A percentile compares a stretch with the other conserved stretches of the same genome.
These are phyloP conservation scores for Pseudocheirus occidentalis DNA, from an alignment of 2,797 vertebrate species.

Conservation along the genomic window DNA sequence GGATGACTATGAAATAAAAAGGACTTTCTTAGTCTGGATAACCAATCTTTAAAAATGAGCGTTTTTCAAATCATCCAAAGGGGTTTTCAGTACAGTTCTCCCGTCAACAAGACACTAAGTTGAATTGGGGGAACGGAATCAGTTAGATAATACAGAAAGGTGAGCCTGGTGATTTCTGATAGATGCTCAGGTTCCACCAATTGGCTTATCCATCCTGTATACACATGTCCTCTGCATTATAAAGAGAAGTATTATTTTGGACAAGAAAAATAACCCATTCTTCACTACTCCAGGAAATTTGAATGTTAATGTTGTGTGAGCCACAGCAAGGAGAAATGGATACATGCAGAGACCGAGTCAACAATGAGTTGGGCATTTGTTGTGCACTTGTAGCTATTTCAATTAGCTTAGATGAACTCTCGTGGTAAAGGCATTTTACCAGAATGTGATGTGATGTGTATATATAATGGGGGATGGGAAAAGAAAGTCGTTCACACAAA, in stretches of 20 bases:
- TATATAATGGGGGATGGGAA: fast-evolving
- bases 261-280: fast-evolving
- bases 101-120: background rate
- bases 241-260: background rate
- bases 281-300: fast-evolving
- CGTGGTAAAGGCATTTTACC: background rate
- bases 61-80: background rate
- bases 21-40: background rate
- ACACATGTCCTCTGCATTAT: background rate
- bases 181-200: background rate
- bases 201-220: background rate
- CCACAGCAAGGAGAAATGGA: background rate
- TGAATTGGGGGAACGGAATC: fast-evolving
- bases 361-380: background rate
- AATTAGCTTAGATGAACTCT: background rate
- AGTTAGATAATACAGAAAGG: too few relatives aligned
- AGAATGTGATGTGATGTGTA: too few relatives aligned
- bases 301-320: background rate
- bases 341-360: background rate
- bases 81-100: background rate
- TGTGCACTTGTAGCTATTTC: background rate
- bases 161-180: too few relatives aligned
- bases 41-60: background rate
- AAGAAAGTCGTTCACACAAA: background rate
- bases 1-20: background rate